Evolutionary conservation across 2,888 invertebrate species (phyloP).

Genomic region (Pandemis corylana): DNA sequence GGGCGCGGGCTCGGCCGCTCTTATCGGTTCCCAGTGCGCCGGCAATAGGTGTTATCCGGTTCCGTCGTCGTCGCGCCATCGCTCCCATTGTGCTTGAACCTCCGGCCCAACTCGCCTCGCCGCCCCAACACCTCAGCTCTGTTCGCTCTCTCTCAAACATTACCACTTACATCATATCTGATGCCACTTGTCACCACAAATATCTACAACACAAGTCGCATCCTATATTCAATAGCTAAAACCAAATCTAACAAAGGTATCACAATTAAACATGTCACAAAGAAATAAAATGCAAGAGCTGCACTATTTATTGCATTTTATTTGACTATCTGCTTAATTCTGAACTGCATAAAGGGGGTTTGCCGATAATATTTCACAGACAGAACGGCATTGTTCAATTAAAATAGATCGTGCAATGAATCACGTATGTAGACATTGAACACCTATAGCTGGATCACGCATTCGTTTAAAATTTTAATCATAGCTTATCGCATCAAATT

Average conservation of each 20-base stretch:
- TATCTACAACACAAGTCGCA: background rate
- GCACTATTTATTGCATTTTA: constrained; percentile 11
- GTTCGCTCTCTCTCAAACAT: constrained; percentile 57
- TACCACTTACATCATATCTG: constrained; percentile 72
- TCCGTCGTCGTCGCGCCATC: constrained; percentile 74
- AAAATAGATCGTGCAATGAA: constrained; percentile 46
- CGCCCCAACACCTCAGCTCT: constrained; percentile 44
- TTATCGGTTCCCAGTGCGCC: constrained; percentile 75
- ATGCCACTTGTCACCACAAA: background rate
- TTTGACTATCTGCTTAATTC: constrained; percentile 22
- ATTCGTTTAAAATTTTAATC: background rate
- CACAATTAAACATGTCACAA: background rate
- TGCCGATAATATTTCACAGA: constrained; percentile 41
- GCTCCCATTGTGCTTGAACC: constrained; percentile 60
- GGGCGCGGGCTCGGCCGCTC: constrained; percentile 57
- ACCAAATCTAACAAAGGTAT: too few relatives aligned
- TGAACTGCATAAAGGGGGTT: constrained; percentile 30
- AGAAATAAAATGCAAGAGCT: background rate
- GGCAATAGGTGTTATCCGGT: constrained; percentile 85
- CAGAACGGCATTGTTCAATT: constrained; percentile 46
- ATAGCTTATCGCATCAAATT: background rate
- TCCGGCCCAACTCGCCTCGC: constrained; percentile 30
- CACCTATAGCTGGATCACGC: constrained; percentile 31
- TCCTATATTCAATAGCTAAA: background rate
- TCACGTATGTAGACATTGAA: constrained; percentile 42